These are phyloP conservation scores for Dendroctonus valens DNA, from an alignment of 1,140 invertebrate species.

Conservation along the genomic window DNA sequence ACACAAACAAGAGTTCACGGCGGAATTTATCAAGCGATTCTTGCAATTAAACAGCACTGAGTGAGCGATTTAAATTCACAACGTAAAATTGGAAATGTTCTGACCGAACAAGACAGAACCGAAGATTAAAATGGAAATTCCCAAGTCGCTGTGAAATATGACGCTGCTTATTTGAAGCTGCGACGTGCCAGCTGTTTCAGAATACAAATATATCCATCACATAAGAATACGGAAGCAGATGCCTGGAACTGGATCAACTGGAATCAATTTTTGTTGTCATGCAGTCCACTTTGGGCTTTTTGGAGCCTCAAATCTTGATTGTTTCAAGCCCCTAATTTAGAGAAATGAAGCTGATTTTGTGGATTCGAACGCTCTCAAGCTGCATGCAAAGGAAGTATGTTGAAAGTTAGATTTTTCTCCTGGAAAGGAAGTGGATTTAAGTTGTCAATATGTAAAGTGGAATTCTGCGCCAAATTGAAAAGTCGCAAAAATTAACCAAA, in stretches of 20 bases:
- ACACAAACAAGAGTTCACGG: constrained; percentile 7
- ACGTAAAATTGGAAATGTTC: constrained; percentile 23
- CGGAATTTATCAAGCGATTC: constrained; percentile 19
- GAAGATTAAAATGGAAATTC: constrained; percentile 33
- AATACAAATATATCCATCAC: constrained; percentile 28
- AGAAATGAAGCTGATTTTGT: too few species aligned
- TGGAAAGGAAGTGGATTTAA: too few species aligned
- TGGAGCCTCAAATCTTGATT: too few species aligned
- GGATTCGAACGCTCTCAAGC: too few species aligned
- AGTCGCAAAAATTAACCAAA: too few species aligned
- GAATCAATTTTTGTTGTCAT: neutral
- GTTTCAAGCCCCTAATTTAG: too few species aligned
- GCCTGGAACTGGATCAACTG: constrained; percentile 10
- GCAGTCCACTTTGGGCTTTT: too few species aligned
- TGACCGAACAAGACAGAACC: constrained; percentile 20
- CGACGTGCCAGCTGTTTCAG: constrained; percentile 8
- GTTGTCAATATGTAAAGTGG: too few species aligned
- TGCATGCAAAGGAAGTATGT: too few species aligned
- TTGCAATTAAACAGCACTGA: constrained; percentile 10
- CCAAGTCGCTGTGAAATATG: constrained; percentile 28
- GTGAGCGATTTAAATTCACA: constrained; percentile 15
- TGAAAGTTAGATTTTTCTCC: too few species aligned
- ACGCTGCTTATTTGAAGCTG: constrained; percentile 25
- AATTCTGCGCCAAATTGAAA: too few species aligned
- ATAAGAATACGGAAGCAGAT: constrained; percentile 22